Percentiles rank a stretch among this genome's conserved stretches.
Conservation (phyloP, 2,797 vertebrate species). For the Lacerta bilineata region DNA sequence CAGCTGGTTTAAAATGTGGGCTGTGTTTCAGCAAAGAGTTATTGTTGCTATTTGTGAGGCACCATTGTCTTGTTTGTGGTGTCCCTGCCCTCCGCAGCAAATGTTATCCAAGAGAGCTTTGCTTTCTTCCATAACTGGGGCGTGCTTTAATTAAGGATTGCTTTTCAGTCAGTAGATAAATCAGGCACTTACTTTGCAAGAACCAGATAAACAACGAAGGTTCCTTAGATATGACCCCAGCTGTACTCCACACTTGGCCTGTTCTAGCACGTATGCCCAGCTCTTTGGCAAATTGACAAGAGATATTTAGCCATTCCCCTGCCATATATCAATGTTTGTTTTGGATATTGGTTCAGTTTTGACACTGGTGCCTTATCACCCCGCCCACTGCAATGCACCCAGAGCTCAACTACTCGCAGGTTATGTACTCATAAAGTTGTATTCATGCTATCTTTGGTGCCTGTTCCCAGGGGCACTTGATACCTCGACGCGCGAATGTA, state of each 20-base stretch:
- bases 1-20: not conserved
- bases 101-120: constrained; percentile 49
- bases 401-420: constrained; percentile 8
- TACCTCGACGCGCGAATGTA: not conserved
- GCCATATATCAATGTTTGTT: not conserved
- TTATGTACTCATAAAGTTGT: not conserved
- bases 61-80: constrained; percentile 15
- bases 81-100: constrained; percentile 17
- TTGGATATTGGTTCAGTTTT: constrained; percentile 21
- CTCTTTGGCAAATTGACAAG: constrained; percentile 5
- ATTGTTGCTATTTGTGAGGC: constrained; percentile 41
- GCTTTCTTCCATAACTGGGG: constrained; percentile 46
- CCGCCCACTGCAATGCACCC: not conserved
- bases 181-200: not conserved
- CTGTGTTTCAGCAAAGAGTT: not conserved
- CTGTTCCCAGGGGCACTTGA: not conserved
- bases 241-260: not conserved
- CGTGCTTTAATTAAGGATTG: constrained; percentile 53
- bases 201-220: constrained; percentile 42
- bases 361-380: constrained; percentile 25
- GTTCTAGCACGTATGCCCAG: too few species aligned
- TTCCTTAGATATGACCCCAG: constrained; percentile 15
- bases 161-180: constrained; percentile 42
- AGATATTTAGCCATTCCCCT: constrained; percentile 37
- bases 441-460: not conserved